These are phyloP conservation scores for Noctua janthina DNA, from an alignment of 2,888 invertebrate genomes.

Conservation along the genomic window DNA sequence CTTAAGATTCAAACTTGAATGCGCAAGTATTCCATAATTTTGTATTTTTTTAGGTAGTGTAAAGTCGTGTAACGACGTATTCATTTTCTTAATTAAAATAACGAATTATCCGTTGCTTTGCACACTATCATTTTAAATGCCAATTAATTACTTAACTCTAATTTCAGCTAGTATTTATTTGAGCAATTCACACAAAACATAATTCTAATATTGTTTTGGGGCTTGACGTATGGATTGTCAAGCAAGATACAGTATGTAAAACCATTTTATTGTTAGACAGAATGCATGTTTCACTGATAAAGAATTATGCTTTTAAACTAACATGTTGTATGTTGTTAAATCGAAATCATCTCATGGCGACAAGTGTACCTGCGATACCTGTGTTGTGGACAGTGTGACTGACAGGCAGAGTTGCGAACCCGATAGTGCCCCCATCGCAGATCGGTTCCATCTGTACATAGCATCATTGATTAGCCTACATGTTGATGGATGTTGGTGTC, in stretches of 20 bases:
- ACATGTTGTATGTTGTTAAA: conserved; percentile 29
- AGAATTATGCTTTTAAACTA: conserved; percentile 20
- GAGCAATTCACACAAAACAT: conserved; percentile 6
- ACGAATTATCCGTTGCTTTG: conserved; percentile 11
- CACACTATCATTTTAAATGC: conserved; percentile 10
- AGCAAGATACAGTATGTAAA: conserved; percentile 22
- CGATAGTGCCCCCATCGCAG: neutral
- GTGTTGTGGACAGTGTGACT: conserved; percentile 17
- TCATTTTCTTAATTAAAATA: conserved; percentile 38
- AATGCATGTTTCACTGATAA: conserved; percentile 33
- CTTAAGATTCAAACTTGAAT: conserved; percentile 49
- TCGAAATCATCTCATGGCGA: conserved; percentile 33
- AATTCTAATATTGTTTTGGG: conserved; percentile 10
- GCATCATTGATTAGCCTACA: conserved; percentile 27
- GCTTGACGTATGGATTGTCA: conserved; percentile 1
- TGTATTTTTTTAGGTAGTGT: conserved; percentile 47
- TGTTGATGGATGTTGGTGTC: conserved; percentile 27
- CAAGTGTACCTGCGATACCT: conserved; percentile 40
- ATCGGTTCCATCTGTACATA: conserved; percentile 29
- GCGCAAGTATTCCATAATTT: conserved; percentile 55
- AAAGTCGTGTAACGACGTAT: conserved; percentile 40
- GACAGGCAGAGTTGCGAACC: neutral
- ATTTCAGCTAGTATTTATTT: conserved; percentile 1
- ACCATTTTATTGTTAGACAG: conserved; percentile 9
- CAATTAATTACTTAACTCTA: neutral